These are phyloP conservation scores for Drosophila orena DNA, from an alignment of 1,140 invertebrate species.

Conservation along the genomic window DNA sequence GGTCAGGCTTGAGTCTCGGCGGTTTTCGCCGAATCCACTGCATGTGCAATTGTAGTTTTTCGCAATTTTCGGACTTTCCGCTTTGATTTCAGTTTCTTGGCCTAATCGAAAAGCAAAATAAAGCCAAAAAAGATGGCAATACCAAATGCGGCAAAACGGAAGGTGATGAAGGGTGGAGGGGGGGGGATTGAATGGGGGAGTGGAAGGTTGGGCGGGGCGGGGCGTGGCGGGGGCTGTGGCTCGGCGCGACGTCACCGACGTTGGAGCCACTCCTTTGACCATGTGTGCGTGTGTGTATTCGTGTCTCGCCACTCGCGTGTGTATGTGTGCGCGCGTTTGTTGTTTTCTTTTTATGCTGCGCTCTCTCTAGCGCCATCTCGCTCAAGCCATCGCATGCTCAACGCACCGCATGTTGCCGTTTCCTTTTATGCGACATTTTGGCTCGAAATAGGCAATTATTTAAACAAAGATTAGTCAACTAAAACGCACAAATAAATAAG, in stretches of 20 bases:
- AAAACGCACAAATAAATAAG: conserved; percentile 60
- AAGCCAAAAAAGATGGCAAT: conserved; percentile 22
- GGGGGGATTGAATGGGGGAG: background rate
- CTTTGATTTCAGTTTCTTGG: conserved; percentile 45
- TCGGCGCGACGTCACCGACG: conserved; percentile 55
- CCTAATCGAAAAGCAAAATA: conserved; percentile 7
- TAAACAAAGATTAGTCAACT: conserved; percentile 74
- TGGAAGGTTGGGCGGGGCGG: background rate
- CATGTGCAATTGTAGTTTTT: conserved; percentile 8
- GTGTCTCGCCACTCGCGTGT: background rate
- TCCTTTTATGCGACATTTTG: conserved; percentile 67
- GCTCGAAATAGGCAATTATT: conserved; percentile 74
- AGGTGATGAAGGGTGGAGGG: background rate
- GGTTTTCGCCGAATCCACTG: conserved; percentile 7
- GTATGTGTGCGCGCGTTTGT: conserved; percentile 8
- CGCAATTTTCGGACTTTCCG: conserved; percentile 27
- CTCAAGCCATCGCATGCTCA: conserved; percentile 39
- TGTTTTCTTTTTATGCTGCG: conserved; percentile 66
- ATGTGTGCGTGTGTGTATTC: conserved; percentile 31
- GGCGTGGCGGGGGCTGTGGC: conserved; percentile 30
- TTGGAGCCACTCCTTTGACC: conserved; percentile 71
- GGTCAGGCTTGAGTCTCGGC: conserved; percentile 19
- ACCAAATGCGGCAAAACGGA: conserved; percentile 40
- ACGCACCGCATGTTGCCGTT: conserved; percentile 35
- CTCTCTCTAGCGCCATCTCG: conserved; percentile 18